A percentile compares a stretch with the other conserved stretches of the same genome.
These are phyloP conservation scores for Limnephilus lunatus DNA, from an alignment of 2,888 invertebrate species.

Conservation along the genomic window DNA sequence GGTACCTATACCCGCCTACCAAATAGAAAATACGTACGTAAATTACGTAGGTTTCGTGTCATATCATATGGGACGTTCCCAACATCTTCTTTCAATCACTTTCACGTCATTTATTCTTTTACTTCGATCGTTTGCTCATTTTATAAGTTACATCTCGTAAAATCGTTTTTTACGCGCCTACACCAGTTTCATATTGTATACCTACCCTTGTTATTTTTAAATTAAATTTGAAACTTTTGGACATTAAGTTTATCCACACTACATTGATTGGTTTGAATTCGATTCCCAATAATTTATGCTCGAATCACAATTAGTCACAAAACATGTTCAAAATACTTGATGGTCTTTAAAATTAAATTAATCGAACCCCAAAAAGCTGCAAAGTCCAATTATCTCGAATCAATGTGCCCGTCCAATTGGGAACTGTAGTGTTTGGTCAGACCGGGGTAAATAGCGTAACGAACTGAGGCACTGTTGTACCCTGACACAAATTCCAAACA, in stretches of 20 bases:
- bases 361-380: neutral
- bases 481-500: conserved; percentile 63
- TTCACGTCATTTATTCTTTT: too few relatives aligned
- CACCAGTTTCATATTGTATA: too few relatives aligned
- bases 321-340: neutral
- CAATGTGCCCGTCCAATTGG: conserved; percentile 22
- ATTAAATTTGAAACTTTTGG: too few relatives aligned
- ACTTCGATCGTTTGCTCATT: too few relatives aligned
- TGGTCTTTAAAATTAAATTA: neutral
- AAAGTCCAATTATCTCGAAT: conserved; percentile 4
- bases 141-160: too few relatives aligned
- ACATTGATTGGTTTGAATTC: neutral
- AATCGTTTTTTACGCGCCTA: too few relatives aligned
- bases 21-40: too few relatives aligned
- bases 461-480: conserved; percentile 59
- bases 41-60: too few relatives aligned
- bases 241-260: neutral
- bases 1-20: too few relatives aligned
- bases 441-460: conserved; percentile 63
- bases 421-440: conserved; percentile 51
- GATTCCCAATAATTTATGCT: neutral
- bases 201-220: too few relatives aligned
- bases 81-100: too few relatives aligned
- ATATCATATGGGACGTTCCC: too few relatives aligned
- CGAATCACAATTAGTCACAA: neutral